Base-by-base conservation (phyloP, 2,888 invertebrate species). In the Lottia gigantea region DNA sequence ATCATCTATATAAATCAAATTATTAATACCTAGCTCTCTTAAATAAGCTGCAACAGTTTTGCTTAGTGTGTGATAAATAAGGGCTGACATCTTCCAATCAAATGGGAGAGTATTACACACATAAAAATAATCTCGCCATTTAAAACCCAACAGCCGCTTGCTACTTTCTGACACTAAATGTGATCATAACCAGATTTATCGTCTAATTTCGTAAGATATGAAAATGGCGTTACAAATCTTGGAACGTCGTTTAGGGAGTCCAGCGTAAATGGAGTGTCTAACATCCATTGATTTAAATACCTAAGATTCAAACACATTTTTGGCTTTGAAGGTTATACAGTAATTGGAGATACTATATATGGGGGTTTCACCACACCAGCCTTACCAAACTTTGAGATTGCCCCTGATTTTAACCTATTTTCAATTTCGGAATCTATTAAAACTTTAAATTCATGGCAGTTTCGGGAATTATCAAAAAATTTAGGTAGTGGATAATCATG, bases 241-340 rank as follows among this genome's bases (percentile, higher is more conserved):
- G 49, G 49, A 49, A 49, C 49, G 16, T n/a, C 49, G 19, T 49
- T 49, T 15, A 49, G 16, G 11, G 49, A n/a, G 16, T 49, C 49
- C 16, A 49, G 2, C 15, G 16, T 49, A 49, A 49, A 49, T 49
- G 19, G 49, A n/a, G 49, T 16, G 16, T 49, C 49, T 49, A n/a
- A n/a, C 49, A 49, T 49, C 49, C 49, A 49, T 16, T n/a, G 19
- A 49, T 49, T 49, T 19, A 49, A 49, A 49, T 49, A 49, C 19
- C 49, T 49, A 11, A 49, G 11, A 16, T 49, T 49, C n/a, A 49
- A 19, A 49, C 49, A 49, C 49, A 49, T 49, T 49, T 14, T 49
- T 6, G 49, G 49, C 19, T 49, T 49, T n/a, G 16, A n/a, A 49
- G 16, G 49, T 19, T 49, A 8, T 7, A 49, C 16, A n/a, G 49